Evolutionary conservation across 2,797 vertebrate genomes (phyloP), one percentile per base, ranked within the genome.

Genomic region (Malacoctenus gilli): DNA sequence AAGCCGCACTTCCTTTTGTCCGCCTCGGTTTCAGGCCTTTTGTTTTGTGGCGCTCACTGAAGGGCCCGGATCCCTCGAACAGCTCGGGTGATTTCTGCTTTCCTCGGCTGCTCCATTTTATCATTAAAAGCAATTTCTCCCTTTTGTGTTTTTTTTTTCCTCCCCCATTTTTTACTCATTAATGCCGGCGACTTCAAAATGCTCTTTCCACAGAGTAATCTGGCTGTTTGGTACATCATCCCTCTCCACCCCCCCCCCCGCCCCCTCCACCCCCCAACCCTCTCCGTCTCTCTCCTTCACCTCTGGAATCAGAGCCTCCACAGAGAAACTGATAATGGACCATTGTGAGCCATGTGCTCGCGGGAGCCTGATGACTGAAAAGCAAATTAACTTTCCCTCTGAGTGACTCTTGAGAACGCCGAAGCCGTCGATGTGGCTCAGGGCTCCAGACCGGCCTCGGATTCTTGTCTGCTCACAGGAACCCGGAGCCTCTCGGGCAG

Each of bases 321-420:
- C 65, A 79, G 55, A 66, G 73, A 55, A 59, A 67, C 72, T 64
- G 62, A 87, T 84, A 82, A 84, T 75, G 43, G 53, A 30, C 64
- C 64, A 72, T 85, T 86, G 81, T 83, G 62, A 59, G 21, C 19
- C 38, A 56, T 46, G 53, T 53, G 55, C 65, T 80, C 68, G 64
- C 57, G 48, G 52, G 43, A 80, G 58, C 59, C 70, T 57, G 68
- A 67, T 74, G 73, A 85, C 75, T 81, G 72, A 74, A 72, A 82
- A 85, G 64, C 64, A 79, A 86, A 86, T 88, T 63, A 85, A 77
- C 73, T 80, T 85, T 82, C 70, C 75, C 59, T 72, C 75, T 70
- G 72, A 84, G 79, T 70, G 79, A 75, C 75, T 85, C 75, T 75
- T 77, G 68, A 76, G 72, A 79, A 77, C 79, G 41, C 22, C 31